phyloP scores from a whole-genome alignment of 2,113 vertebrate species.

The Urocitellus parryii region DNA sequence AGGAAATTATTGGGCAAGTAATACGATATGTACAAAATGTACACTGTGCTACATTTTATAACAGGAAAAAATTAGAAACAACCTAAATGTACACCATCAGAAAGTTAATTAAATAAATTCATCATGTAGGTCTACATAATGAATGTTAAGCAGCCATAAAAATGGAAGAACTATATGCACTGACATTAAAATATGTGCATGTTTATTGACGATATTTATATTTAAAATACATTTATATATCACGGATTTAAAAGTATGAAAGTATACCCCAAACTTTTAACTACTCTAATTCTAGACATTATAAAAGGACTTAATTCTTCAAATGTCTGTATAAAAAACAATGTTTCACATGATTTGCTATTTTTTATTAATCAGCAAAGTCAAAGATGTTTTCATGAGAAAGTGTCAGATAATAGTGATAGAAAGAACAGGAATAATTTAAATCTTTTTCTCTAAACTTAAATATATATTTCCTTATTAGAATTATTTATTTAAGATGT shows the following conservation, averaged over 20 bases:
- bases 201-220: not conserved
- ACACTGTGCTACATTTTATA: not conserved
- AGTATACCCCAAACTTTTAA: slow-evolving; percentile 1
- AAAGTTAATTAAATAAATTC: not conserved
- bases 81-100: not conserved
- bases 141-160: not conserved
- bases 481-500: not conserved
- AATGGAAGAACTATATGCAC: not conserved
- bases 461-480: slow-evolving; percentile 53
- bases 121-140: not conserved
- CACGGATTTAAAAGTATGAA: not conserved
- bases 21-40: not conserved
- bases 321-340: not conserved
- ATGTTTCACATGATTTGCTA: slow-evolving; percentile 14
- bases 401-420: not conserved
- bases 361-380: slow-evolving; percentile 39
- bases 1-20: not conserved
- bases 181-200: not conserved
- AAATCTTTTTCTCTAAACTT: slow-evolving; percentile 46
- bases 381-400: not conserved
- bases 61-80: not conserved
- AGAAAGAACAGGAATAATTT: not conserved
- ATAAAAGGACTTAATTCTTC: slow-evolving; percentile 33
- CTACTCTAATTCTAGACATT: not conserved
- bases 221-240: not conserved